Evolutionary conservation across 2,113 vertebrate species (phyloP).

Genomic region (Columbina picui): DNA sequence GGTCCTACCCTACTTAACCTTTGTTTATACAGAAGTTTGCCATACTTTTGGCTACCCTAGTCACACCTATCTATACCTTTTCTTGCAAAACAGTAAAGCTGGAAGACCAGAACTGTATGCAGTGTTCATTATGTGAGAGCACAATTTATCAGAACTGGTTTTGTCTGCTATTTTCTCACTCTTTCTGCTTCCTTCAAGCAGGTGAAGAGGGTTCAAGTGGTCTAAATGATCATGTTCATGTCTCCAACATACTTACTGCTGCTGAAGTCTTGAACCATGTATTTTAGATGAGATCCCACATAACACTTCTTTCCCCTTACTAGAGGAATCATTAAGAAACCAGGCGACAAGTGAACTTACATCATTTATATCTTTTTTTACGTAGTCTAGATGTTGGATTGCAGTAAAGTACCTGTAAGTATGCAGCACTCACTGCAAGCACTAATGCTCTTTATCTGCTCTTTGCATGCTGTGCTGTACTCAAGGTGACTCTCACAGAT

Average conservation of each 20-base stretch:
- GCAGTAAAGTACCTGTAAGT: not conserved
- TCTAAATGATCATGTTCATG: not conserved
- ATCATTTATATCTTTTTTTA: not conserved
- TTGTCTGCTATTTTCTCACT: not conserved
- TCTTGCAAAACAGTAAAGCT: not conserved
- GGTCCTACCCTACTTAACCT: not conserved
- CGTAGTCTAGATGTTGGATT: not conserved
- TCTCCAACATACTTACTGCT: not conserved
- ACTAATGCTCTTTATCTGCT: conserved; percentile 25
- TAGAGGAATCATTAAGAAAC: not conserved
- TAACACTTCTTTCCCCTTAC: not conserved
- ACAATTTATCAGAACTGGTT: not conserved
- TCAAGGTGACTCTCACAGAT: conserved; percentile 15
- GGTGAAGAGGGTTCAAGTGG: not conserved
- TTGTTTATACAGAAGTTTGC: not conserved
- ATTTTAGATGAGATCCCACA: not conserved
- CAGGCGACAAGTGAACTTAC: not conserved
- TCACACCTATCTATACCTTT: not conserved
- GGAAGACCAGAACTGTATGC: not conserved
- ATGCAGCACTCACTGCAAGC: not conserved
- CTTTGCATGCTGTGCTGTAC: not conserved
- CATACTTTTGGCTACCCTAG: not conserved
- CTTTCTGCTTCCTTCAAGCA: not conserved
- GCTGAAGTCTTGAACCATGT: not conserved
- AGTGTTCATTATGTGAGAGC: not conserved